These are phyloP conservation scores for Eupithecia insigniata DNA, from an alignment of 2,888 invertebrate species.

Conservation along the genomic window DNA sequence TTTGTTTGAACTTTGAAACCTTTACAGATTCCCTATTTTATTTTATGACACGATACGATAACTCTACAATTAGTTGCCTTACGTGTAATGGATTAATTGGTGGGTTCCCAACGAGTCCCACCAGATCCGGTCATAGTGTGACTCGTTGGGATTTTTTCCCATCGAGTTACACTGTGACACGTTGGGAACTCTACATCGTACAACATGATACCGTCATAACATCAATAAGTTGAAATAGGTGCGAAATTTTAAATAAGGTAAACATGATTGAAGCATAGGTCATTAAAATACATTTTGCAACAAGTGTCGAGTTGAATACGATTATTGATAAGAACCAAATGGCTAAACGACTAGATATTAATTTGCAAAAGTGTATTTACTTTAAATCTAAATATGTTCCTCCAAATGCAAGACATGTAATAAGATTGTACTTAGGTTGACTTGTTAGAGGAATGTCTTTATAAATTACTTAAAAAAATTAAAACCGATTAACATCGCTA, in stretches of 20 bases:
- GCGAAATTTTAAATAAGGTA: slow-evolving; percentile 3
- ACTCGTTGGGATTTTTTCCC: too few relatives aligned
- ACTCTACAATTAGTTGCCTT: not conserved
- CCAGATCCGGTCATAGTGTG: too few relatives aligned
- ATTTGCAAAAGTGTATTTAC: slow-evolving; percentile 12
- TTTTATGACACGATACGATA: slow-evolving; percentile 6
- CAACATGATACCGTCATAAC: slow-evolving; percentile 11
- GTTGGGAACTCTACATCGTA: too few relatives aligned
- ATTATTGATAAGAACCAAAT: slow-evolving; percentile 7
- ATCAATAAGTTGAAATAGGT: slow-evolving; percentile 15
- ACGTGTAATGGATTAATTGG: not conserved
- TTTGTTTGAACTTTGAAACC: not conserved
- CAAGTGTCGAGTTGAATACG: slow-evolving; percentile 1
- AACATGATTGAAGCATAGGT: slow-evolving; percentile 3
- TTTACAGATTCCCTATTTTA: not conserved
- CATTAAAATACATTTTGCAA: slow-evolving; percentile 6
- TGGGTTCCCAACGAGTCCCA: too few relatives aligned
- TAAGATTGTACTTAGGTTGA: not conserved
- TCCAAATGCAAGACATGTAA: not conserved
- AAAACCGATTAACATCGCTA: not conserved
- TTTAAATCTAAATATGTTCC: not conserved
- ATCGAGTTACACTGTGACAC: too few relatives aligned
- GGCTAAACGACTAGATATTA: slow-evolving; percentile 31
- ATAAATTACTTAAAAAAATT: not conserved
- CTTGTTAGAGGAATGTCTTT: slow-evolving; percentile 12